These are phyloP conservation scores for Eupsilia transversa DNA, from an alignment of 2,888 invertebrate genomes.

Conservation along the genomic window DNA sequence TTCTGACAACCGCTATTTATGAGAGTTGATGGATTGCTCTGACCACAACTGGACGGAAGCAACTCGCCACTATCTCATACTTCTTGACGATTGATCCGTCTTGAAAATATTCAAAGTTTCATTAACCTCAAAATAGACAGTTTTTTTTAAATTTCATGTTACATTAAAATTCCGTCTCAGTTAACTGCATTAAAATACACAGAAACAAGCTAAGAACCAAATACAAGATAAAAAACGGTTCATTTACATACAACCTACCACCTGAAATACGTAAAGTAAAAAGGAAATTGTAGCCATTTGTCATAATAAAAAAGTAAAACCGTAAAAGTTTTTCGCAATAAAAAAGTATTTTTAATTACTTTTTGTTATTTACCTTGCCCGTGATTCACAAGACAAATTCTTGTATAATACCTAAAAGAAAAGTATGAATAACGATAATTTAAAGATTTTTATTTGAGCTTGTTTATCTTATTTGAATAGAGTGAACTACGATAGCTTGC, in stretches of 20 bases:
- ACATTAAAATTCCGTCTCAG: too few relatives aligned
- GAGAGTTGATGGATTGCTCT: neutral
- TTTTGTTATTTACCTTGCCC: slow-evolving; percentile 59
- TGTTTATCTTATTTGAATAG: slow-evolving; percentile 8
- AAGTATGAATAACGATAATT: slow-evolving; percentile 37
- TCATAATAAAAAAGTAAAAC: slow-evolving; percentile 65
- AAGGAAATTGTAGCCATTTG: slow-evolving; percentile 61
- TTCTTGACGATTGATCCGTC: neutral
- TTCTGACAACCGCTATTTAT: slow-evolving; percentile 36
- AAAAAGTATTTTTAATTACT: slow-evolving; percentile 67
- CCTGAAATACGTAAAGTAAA: slow-evolving; percentile 41
- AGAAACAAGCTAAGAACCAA: neutral
- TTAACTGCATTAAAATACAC: slow-evolving; percentile 7
- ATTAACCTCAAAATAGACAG: neutral
- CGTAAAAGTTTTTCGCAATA: slow-evolving; percentile 59
- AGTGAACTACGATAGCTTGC: neutral
- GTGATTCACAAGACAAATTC: slow-evolving; percentile 52
- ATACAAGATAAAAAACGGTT: slow-evolving; percentile 31
- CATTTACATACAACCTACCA: slow-evolving; percentile 46
- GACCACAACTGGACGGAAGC: neutral
- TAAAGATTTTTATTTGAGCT: slow-evolving; percentile 26
- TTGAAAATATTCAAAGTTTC: neutral
- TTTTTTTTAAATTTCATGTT: neutral
- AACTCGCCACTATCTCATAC: neutral
- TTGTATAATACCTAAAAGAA: slow-evolving; percentile 25